Evolutionary conservation across 2,888 invertebrate species (phyloP), one percentile per base, ranked within the genome.

Genomic region (Tenodera sinensis): DNA sequence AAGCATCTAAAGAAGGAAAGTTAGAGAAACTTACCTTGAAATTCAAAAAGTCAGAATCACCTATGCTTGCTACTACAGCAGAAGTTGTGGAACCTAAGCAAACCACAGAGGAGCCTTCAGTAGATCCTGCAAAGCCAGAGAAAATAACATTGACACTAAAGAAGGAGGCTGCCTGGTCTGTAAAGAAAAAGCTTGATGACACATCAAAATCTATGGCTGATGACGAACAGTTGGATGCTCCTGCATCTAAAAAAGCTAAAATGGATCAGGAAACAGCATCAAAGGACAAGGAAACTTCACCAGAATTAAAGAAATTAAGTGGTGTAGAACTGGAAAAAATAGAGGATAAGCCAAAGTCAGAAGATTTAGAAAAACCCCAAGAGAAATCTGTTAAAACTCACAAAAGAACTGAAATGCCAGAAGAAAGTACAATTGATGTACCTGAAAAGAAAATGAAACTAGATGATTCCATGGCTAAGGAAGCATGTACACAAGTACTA

Each of bases 1-100:
- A 20, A 88, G 34, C 81, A 82, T 88, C 94, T 94, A 84, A 94
- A 94, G 93, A 94, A 94, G 95, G 89, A 92, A 93, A 93, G 90
- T 91, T 91, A 47, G 90, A 89, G 20, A 90, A 90, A 85, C 88
- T 90, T 83, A 90, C 90, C 47, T 85, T 90, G 15, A 90, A 90
- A 71, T 83, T 89, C 9, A 90, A 87, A 54, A 90, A 88, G 28
- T 88, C 84, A 15, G 83, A 88, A 34, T 30, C 27, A 28, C 28
- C 34, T 20, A 3, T 25, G n/a, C 34, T 47, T 12, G 14, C 28
- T 3, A 25, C 0, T 83, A 9, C 28, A 83, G 27, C 83, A 30
- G 83, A 47, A 15, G 28, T 28, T 25, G 83, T n/a, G n/a, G 88
- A 88, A 8, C 12, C 28, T 30, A 83, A 84, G 9, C 71, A 84